Evolutionary conservation across 2,888 invertebrate species (phyloP).

Genomic region (Zelleria hepariella): DNA sequence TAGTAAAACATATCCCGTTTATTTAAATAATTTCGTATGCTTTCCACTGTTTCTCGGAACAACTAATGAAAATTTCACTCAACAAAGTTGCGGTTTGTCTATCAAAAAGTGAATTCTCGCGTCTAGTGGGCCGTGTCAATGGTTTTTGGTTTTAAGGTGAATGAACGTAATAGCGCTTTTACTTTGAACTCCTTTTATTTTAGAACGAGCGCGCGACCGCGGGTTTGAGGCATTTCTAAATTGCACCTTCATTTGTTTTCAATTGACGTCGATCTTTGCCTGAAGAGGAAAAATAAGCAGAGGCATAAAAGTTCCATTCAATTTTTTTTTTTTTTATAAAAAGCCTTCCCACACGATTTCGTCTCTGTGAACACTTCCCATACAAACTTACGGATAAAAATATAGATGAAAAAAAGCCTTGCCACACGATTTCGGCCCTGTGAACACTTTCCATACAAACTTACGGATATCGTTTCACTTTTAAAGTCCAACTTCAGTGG

Average conservation of each 20-base stretch:
- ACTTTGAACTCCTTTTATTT: not conserved
- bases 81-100: not conserved
- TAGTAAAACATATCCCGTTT: no score
- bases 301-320: no score
- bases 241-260: not conserved
- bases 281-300: not conserved
- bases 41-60: slow-evolving; percentile 8
- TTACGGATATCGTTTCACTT: no score
- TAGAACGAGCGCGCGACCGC: not conserved
- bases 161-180: not conserved
- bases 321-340: no score
- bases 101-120: slow-evolving; percentile 1
- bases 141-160: slow-evolving; percentile 1
- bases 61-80: slow-evolving; percentile 1
- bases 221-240: not conserved
- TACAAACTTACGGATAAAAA: no score
- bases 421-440: no score
- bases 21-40: no score
- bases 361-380: no score
- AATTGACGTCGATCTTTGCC: not conserved
- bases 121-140: not conserved
- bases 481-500: no score
- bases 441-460: no score
- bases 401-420: no score
- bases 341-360: no score